Conservation (phyloP, 2,888 invertebrate species). For the Drosophila niveifrons region DNA sequence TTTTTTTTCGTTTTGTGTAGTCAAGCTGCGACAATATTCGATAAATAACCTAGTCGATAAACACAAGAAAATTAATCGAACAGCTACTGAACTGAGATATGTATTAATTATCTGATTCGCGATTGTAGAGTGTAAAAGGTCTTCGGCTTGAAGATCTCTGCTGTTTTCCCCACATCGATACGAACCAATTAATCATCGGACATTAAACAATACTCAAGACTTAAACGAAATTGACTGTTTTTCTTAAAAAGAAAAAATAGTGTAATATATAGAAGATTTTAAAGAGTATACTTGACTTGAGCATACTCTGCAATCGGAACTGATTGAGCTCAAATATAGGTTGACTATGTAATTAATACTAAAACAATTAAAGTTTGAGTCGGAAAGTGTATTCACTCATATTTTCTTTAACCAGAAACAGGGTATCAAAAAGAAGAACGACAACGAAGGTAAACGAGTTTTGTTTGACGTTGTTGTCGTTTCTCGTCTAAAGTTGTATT, state of each 20-base stretch:
- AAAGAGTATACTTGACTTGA: background rate
- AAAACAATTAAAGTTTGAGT: background rate
- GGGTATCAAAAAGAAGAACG: conserved; percentile 28
- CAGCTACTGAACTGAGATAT: background rate
- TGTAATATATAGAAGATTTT: background rate
- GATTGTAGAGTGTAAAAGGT: background rate
- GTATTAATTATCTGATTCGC: background rate
- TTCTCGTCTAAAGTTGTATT: conserved; percentile 14
- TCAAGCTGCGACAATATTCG: background rate
- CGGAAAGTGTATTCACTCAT: conserved; percentile 1
- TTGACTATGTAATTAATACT: too few species aligned
- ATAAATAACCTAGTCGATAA: conserved; percentile 5
- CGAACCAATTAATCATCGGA: conserved; percentile 16
- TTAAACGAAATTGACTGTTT: conserved; percentile 56
- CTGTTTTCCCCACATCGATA: background rate
- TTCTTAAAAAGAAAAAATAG: conserved; percentile 45
- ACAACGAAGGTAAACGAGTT: conserved; percentile 65
- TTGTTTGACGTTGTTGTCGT: conserved; percentile 28
- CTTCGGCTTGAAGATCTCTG: background rate
- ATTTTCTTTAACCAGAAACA: background rate
- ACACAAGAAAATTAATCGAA: conserved; percentile 1
- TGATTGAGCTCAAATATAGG: too few species aligned
- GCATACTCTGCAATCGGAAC: background rate
- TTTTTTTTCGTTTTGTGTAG: conserved; percentile 33
- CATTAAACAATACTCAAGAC: conserved; percentile 31